Evolutionary conservation across 2,113 vertebrate species (phyloP), one percentile per base, ranked within the genome.

Genomic region (Gulo gulo): DNA sequence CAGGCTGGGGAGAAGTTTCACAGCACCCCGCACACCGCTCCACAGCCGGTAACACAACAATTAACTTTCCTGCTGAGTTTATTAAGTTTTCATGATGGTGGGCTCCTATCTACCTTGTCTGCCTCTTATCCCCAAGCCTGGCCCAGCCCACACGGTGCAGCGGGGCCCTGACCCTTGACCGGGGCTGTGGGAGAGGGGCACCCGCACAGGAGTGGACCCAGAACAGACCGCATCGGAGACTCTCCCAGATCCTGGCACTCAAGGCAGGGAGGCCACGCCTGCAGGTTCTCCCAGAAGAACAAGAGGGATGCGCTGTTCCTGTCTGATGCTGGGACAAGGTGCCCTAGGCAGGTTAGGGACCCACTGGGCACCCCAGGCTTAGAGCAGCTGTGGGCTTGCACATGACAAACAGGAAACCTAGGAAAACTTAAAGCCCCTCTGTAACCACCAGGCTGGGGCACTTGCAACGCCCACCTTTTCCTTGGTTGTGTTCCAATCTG

Each of bases 401-500:
- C 1, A 5, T 7, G 23, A 23, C 34, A 57, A 63, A 11, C 8
- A 10, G 31, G 52, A 36, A 59, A 63, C 8, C 9, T 0, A 36
- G 57, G 20, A 39, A 39, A 61, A 34, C 15, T 34, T 7, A 3
- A 9, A 36, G 45, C 15, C 12, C 7, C n/a, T 39, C 52, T 29
- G 39, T 20, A 3, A 10, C 45, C 90, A 90, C 93, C 93, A 80
- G 88, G 88, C 45, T 80, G 55, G 97, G 87, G 50, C 42, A 83
- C 52, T 45, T 86, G 76, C 0, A 34, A 81, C 24, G 57, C 96
- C 98, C 97, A 99, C 99, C 98, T 99, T 98, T 99, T 99, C 97
- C 99, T 99, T 57, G 99, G 99, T 90, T 99, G 99, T 42, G 99
- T 98, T 88, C 99, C 99, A 79, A 99, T 98, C 98, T 99, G 99